Conservation (phyloP, 2,888 invertebrate species). For the Nemotelus pantherinus region DNA sequence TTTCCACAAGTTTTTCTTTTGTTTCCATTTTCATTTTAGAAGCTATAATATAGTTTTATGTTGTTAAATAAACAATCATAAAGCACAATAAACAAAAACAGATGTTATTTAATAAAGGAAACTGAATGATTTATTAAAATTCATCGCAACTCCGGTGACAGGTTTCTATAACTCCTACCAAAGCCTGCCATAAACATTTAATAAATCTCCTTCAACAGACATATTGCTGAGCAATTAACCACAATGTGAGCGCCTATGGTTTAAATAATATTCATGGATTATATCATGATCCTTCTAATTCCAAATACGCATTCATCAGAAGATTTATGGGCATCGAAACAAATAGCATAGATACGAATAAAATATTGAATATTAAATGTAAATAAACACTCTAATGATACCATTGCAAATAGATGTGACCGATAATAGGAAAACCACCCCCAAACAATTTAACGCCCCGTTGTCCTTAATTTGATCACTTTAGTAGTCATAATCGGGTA, state of each 20-base stretch:
- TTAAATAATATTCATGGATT: constrained; percentile 33
- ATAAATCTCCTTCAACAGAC: background rate
- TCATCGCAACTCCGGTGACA: no score
- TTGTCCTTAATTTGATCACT: constrained; percentile 46
- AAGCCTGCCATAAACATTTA: no score
- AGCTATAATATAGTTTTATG: no score
- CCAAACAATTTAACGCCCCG: constrained; percentile 43
- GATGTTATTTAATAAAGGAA: no score
- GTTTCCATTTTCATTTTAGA: no score
- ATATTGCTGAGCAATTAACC: constrained; percentile 33
- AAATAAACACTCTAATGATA: constrained; percentile 41
- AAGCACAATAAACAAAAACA: no score
- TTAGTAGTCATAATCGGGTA: constrained; percentile 48
- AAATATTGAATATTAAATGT: constrained; percentile 42
- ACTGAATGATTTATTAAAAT: no score
- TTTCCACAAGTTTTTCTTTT: no score
- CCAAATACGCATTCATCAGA: constrained; percentile 6
- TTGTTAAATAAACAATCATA: no score
- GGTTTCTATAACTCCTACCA: no score
- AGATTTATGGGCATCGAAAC: constrained; percentile 21
- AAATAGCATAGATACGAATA: constrained; percentile 19
- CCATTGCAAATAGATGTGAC: constrained; percentile 27
- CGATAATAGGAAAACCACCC: constrained; percentile 40
- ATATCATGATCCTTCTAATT: background rate
- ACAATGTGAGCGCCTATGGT: constrained; percentile 12